phyloP scores from a whole-genome alignment of 2,888 invertebrate species.

The Bimastos eiseni region DNA sequence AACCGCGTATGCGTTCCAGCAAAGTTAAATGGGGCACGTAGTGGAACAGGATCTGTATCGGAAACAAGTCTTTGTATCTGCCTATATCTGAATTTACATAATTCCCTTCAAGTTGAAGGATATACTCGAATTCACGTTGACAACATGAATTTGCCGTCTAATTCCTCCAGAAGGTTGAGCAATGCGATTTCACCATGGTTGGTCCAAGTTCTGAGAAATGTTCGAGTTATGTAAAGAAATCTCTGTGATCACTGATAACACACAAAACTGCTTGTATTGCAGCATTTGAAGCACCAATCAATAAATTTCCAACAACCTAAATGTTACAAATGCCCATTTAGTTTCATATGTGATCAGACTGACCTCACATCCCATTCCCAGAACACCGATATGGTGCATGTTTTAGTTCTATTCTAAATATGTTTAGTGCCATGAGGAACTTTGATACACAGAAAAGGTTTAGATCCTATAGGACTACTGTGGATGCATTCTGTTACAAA shows the following conservation, averaged over 20 bases:
- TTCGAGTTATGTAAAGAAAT: not conserved
- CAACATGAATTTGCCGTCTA: not conserved
- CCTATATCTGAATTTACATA: not conserved
- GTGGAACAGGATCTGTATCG: not conserved
- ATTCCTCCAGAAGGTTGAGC: not conserved
- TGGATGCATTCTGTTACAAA: too few species aligned
- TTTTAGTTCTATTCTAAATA: not conserved
- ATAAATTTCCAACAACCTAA: not conserved
- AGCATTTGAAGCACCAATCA: too few species aligned
- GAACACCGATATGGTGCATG: not conserved
- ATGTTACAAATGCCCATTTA: not conserved
- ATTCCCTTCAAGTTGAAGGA: not conserved
- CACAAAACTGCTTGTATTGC: not conserved
- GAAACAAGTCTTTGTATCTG: not conserved
- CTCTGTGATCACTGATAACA: too few species aligned
- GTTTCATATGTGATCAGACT: not conserved
- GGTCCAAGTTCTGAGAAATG: not conserved
- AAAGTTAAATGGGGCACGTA: not conserved
- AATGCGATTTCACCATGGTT: not conserved
- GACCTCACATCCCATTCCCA: not conserved
- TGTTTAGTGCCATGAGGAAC: too few species aligned
- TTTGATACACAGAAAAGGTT: too few species aligned
- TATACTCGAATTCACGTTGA: not conserved
- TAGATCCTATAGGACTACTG: too few species aligned
- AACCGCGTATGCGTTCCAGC: not conserved